Conservation (phyloP, 2,797 vertebrate species). For the Erithacus rubecula region DNA sequence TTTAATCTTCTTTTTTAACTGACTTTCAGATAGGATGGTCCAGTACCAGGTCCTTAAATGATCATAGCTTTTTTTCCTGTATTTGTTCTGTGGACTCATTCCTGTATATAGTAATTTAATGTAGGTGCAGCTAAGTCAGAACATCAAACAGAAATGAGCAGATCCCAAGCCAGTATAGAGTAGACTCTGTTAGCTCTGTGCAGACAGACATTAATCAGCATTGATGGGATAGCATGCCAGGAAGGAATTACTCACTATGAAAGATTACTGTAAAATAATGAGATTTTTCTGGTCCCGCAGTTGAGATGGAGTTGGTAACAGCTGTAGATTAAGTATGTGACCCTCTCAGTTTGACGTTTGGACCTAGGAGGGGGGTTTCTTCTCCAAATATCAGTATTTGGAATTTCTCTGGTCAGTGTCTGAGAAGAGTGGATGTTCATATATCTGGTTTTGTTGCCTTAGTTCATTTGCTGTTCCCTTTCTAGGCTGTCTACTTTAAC, state of each 20-base stretch:
- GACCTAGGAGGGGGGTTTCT: neutral
- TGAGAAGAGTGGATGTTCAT: neutral
- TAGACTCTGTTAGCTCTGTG: neutral
- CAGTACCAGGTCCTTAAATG: neutral
- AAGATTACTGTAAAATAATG: slow-evolving; percentile 33
- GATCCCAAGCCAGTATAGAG: neutral
- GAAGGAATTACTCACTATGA: neutral
- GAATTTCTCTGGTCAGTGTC: neutral
- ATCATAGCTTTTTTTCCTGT: neutral
- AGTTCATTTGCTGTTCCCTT: neutral
- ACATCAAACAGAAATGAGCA: neutral
- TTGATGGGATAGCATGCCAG: slow-evolving; percentile 11
- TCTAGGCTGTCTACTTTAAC: neutral
- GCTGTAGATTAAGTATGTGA: slow-evolving; percentile 2
- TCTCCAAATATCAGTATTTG: neutral
- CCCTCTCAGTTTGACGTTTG: slow-evolving; percentile 5
- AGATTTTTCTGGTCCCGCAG: neutral
- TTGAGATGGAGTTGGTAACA: neutral
- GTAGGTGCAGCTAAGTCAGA: neutral
- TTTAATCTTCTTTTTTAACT: neutral
- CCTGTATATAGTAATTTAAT: neutral
- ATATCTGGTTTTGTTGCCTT: neutral
- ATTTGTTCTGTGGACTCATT: neutral
- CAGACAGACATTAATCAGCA: slow-evolving; percentile 17
- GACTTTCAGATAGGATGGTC: neutral